Evolutionary conservation across 2,888 invertebrate genomes (phyloP).

Genomic region (Sycophila texana): DNA sequence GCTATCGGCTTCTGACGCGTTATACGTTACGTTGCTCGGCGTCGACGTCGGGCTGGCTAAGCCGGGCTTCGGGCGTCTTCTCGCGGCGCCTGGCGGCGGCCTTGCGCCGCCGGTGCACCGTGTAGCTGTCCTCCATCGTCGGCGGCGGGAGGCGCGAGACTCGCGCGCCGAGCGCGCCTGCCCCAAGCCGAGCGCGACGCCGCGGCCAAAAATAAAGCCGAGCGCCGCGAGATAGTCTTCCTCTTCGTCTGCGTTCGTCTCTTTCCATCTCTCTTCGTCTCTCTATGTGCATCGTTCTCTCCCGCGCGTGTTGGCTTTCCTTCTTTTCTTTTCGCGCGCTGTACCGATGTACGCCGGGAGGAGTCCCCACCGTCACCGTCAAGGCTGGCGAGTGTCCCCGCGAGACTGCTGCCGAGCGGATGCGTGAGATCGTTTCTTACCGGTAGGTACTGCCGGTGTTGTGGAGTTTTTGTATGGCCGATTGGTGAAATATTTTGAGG

Average conservation of each 20-base stretch:
- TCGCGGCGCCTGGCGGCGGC: slow-evolving; percentile 68
- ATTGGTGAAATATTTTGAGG: no score
- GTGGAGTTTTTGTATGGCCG: no score
- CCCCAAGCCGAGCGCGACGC: not conserved
- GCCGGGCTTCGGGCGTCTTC: slow-evolving; percentile 68
- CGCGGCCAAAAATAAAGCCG: slow-evolving; percentile 35
- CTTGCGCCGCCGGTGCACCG: slow-evolving; percentile 71
- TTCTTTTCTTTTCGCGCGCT: no score
- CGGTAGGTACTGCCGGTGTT: no score
- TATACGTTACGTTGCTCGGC: slow-evolving; percentile 47
- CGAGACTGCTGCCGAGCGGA: no score
- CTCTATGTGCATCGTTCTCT: not conserved
- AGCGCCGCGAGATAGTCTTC: not conserved
- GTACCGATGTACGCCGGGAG: no score
- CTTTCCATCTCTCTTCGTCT: not conserved
- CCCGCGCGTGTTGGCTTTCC: no score
- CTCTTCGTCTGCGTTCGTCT: not conserved
- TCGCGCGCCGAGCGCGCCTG: slow-evolving; percentile 4
- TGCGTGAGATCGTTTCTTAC: no score
- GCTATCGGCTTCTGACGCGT: no score
- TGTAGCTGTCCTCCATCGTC: slow-evolving; percentile 73
- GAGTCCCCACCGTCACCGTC: no score
- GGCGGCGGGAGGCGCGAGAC: slow-evolving; percentile 35
- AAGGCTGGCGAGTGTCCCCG: no score
- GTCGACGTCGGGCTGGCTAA: slow-evolving; percentile 42